These are phyloP conservation scores for Cyrtonyx montezumae DNA, from an alignment of 2,113 vertebrate genomes.

Conservation along the genomic window DNA sequence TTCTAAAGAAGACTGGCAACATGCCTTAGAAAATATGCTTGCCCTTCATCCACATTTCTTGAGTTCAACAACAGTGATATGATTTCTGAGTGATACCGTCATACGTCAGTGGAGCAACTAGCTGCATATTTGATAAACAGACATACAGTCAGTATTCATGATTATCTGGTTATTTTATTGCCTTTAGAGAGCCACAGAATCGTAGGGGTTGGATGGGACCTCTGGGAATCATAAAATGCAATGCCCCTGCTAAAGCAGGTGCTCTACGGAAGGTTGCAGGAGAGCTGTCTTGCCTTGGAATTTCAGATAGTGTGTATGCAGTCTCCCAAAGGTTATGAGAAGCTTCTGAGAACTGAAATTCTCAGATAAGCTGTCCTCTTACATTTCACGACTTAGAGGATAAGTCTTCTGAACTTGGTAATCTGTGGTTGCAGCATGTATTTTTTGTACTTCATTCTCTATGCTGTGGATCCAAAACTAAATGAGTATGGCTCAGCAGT, in stretches of 20 bases:
- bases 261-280: too few relatives aligned
- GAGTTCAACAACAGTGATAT: background rate
- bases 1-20: background rate
- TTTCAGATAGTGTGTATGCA: background rate
- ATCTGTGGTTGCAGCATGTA: background rate
- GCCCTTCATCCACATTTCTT: background rate
- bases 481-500: background rate
- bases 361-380: background rate
- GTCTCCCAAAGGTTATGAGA: background rate
- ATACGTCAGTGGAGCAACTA: background rate
- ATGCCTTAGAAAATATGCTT: background rate
- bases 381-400: background rate
- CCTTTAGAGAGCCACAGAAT: background rate
- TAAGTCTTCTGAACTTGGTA: background rate
- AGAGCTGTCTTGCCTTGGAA: background rate
- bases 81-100: background rate
- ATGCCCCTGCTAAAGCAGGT: too few relatives aligned
- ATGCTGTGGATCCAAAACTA: background rate
- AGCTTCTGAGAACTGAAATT: background rate
- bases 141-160: background rate
- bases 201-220: too few relatives aligned
- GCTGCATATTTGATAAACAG: background rate
- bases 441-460: background rate
- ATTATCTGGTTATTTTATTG: background rate
- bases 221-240: too few relatives aligned